phyloP scores from a whole-genome alignment of 2,113 vertebrate genomes.

The Manacus vitellinus region DNA sequence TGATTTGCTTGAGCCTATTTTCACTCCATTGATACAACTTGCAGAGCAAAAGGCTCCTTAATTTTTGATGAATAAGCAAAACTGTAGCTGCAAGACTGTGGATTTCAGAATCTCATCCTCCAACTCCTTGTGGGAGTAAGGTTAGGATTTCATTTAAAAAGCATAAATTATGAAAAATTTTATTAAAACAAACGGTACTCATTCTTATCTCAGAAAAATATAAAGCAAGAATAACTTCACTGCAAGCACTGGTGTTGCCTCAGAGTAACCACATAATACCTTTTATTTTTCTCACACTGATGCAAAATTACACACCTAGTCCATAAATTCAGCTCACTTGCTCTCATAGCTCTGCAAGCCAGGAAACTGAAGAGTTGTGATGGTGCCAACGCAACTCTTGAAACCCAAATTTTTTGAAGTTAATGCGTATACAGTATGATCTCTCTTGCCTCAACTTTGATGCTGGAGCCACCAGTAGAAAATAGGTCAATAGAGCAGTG shows the following conservation, averaged over 20 bases:
- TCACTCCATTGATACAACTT: neutral
- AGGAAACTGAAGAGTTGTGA: neutral
- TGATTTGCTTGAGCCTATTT: neutral
- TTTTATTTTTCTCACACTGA: neutral
- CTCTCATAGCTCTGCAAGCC: neutral
- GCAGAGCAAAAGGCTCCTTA: neutral
- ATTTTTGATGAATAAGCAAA: neutral
- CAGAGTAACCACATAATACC: neutral
- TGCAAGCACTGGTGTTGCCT: neutral
- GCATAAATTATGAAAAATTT: neutral
- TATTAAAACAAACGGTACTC: neutral
- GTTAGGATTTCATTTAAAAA: neutral
- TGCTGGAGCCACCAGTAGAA: neutral
- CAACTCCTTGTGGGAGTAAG: neutral
- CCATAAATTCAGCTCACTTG: neutral
- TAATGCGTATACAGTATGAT: neutral
- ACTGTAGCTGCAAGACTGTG: neutral
- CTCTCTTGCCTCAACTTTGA: neutral
- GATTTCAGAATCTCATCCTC: neutral
- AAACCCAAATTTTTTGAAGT: neutral
- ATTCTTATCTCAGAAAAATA: neutral
- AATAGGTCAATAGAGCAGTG: conserved; percentile 35
- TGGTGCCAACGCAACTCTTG: neutral
- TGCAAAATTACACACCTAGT: neutral
- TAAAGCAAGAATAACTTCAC: neutral